Percentiles rank a stretch among this genome's conserved stretches.
Evolutionary conservation across 92 coral and sea anemone genomes (phyloP).

Genomic region (Anthopleura xanthogrammica): DNA sequence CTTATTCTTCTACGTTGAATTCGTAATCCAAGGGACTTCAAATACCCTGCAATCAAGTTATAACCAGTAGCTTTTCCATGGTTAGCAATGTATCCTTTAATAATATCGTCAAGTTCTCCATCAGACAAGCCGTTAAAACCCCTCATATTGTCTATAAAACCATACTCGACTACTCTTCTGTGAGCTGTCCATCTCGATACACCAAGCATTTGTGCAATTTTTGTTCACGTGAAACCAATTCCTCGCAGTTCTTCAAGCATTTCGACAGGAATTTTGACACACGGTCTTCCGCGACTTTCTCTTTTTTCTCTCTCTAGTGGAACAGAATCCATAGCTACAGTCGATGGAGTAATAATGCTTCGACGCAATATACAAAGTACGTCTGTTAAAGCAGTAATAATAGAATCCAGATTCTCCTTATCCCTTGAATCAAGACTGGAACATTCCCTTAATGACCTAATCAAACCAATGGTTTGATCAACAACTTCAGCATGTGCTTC

Average conservation of each 20-base stretch:
- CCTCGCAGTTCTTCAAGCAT: not conserved
- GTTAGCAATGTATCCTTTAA: not conserved
- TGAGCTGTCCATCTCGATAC: conserved; percentile 42
- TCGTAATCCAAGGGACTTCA: conserved; percentile 16
- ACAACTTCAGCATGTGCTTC: too few relatives aligned
- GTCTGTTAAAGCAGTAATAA: too few relatives aligned
- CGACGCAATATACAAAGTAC: too few relatives aligned
- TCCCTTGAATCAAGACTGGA: too few relatives aligned
- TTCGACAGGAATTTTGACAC: not conserved
- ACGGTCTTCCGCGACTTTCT: not conserved
- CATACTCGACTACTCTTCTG: conserved; percentile 35
- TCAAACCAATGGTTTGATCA: too few relatives aligned
- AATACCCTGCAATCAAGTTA: conserved; percentile 21
- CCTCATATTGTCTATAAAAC: not conserved
- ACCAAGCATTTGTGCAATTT: conserved; percentile 55
- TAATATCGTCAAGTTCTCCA: not conserved
- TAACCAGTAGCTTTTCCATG: conserved; percentile 31
- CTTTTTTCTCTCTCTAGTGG: too few relatives aligned
- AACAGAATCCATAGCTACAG: too few relatives aligned
- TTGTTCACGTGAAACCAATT: conserved; percentile 42
- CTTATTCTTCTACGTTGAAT: conserved; percentile 23
- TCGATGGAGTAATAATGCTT: too few relatives aligned
- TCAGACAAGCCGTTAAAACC: not conserved
- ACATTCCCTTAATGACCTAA: too few relatives aligned
- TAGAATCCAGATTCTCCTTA: too few relatives aligned